Evolutionary conservation across 2,888 invertebrate genomes (phyloP).

Genomic region (Hypolimnas misippus): DNA sequence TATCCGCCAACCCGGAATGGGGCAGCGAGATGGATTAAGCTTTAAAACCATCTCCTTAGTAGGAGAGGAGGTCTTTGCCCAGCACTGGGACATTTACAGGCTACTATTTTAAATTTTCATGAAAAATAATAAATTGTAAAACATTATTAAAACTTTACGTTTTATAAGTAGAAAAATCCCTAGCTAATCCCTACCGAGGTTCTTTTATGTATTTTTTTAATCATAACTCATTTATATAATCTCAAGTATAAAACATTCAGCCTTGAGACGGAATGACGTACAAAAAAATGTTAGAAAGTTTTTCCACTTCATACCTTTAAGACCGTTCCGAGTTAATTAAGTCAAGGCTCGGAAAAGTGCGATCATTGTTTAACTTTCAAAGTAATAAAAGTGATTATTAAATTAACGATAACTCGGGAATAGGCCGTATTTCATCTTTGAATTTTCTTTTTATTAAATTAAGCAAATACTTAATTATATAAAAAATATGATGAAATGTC

Average conservation of each 20-base stretch:
- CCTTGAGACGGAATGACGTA: conserved; percentile 12
- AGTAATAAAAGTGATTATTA: conserved; percentile 31
- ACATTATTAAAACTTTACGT: no score
- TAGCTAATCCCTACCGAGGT: not conserved
- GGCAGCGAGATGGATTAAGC: no score
- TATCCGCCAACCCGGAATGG: no score
- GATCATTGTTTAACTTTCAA: conserved; percentile 45
- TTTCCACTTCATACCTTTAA: conserved; percentile 41
- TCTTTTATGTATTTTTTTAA: conserved; percentile 8
- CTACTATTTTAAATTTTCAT: no score
- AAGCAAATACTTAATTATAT: no score
- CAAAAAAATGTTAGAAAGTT: conserved; percentile 39
- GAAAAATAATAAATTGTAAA: no score
- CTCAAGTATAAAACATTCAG: conserved; percentile 8
- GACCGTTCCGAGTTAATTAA: conserved; percentile 48
- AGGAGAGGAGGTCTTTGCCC: no score
- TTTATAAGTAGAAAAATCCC: not conserved
- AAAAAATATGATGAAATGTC: no score
- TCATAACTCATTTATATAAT: conserved; percentile 13
- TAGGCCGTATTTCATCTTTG: not conserved
- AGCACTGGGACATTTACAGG: no score
- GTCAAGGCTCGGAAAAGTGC: conserved; percentile 30
- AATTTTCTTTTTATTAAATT: no score
- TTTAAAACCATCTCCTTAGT: no score
- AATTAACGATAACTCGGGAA: conserved; percentile 25